Conservation (phyloP, 1,140 invertebrate species). For the Zaprionus capensis region DNA sequence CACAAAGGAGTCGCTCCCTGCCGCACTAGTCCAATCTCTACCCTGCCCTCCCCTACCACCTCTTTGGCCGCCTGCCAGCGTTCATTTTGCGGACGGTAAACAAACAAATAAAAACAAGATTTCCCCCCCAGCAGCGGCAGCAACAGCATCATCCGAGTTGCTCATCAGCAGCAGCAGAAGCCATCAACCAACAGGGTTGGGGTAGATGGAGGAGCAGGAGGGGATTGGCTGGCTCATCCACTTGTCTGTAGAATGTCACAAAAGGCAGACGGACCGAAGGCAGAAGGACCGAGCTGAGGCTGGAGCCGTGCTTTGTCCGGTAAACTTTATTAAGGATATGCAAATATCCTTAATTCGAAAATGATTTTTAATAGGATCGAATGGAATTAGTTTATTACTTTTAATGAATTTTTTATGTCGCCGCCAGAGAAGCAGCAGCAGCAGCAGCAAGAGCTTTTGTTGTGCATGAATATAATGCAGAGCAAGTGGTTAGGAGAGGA, state of each 20-base stretch:
- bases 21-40: neutral
- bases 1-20: constrained; percentile 36
- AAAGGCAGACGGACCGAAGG: constrained; percentile 38
- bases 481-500: neutral
- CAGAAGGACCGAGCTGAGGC: neutral
- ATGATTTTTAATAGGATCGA: constrained; percentile 85
- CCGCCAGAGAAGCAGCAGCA: constrained; percentile 19
- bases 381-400: constrained; percentile 85
- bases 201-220: neutral
- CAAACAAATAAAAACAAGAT: constrained; percentile 83
- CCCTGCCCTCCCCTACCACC: neutral
- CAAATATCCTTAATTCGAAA: constrained; percentile 84
- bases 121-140: constrained; percentile 16
- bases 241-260: constrained; percentile 81
- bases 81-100: constrained; percentile 83
- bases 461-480: constrained; percentile 75
- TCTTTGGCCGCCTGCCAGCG: constrained; percentile 45
- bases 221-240: constrained; percentile 56
- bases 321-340: constrained; percentile 84
- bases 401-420: constrained; percentile 85
- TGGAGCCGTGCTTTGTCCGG: constrained; percentile 60
- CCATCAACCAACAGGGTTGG: constrained; percentile 66
- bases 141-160: constrained; percentile 1
- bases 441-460: constrained; percentile 49
- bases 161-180: constrained; percentile 56